Percentiles rank a stretch among this genome's conserved stretches.
These are phyloP conservation scores for Mayetiola destructor DNA, from an alignment of 2,888 invertebrate genomes.

Conservation along the genomic window DNA sequence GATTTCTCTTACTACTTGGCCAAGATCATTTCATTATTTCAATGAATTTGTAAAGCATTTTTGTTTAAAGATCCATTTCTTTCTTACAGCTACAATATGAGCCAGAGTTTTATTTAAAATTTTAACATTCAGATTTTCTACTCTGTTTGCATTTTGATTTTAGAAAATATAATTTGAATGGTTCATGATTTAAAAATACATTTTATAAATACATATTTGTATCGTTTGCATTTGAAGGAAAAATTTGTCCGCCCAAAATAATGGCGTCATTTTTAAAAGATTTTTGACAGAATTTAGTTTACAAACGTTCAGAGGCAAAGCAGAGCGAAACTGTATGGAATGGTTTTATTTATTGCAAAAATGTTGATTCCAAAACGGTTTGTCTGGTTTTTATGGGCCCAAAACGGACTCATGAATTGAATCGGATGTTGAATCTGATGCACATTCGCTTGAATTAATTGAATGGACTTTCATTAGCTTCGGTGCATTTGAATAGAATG, in stretches of 20 bases:
- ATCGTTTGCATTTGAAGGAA: background rate
- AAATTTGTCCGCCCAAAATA: background rate
- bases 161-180: background rate
- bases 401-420: background rate
- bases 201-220: background rate
- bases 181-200: background rate
- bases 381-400: background rate
- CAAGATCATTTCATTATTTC: background rate
- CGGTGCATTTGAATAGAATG: background rate
- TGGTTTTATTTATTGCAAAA: no score
- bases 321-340: no score
- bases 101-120: background rate
- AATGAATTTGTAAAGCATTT: background rate
- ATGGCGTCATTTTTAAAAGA: background rate
- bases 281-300: background rate
- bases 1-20: background rate
- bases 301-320: no score
- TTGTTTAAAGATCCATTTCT: conserved; percentile 1
- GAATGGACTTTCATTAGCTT: conserved; percentile 34
- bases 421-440: conserved; percentile 34
- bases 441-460: conserved; percentile 36
- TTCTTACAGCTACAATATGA: conserved; percentile 12
- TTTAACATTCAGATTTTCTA: background rate
- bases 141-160: background rate
- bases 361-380: background rate